phyloP scores from a whole-genome alignment of 2,888 invertebrate species.

The Chymomyza fuscimana region DNA sequence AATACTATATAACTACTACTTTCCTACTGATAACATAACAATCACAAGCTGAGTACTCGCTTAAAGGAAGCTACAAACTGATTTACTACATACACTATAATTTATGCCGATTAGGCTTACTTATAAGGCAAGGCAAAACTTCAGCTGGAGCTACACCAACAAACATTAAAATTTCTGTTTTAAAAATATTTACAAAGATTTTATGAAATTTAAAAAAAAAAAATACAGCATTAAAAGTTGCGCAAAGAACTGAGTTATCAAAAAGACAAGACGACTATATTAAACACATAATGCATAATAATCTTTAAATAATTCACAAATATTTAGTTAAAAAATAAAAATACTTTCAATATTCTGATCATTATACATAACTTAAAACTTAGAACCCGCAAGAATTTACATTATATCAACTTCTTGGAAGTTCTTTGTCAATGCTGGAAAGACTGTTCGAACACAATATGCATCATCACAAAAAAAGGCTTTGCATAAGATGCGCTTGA shows the following conservation, averaged over 20 bases:
- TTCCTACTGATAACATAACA: slow-evolving; percentile 20
- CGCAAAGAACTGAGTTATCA: slow-evolving; percentile 75
- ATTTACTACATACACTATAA: neutral
- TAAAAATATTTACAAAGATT: slow-evolving; percentile 5
- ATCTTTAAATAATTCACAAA: slow-evolving; percentile 9
- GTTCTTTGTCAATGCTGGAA: slow-evolving; percentile 26
- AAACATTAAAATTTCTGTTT: neutral
- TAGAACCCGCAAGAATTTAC: slow-evolving; percentile 28
- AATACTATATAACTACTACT: slow-evolving; percentile 9
- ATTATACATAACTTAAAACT: slow-evolving; percentile 10
- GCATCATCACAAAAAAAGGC: neutral
- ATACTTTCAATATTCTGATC: slow-evolving; percentile 11
- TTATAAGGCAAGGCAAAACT: too few relatives aligned
- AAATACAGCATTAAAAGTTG: slow-evolving; percentile 65
- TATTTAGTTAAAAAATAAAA: slow-evolving; percentile 27
- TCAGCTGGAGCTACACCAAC: neutral
- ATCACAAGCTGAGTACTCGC: slow-evolving; percentile 21
- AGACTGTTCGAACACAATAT: neutral
- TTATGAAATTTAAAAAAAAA: slow-evolving; percentile 8
- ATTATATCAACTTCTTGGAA: slow-evolving; percentile 41
- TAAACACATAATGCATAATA: slow-evolving; percentile 20
- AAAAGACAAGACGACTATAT: slow-evolving; percentile 68
- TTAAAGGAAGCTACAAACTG: neutral
- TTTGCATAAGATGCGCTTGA: slow-evolving; percentile 21
- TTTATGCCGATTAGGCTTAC: neutral